phyloP scores from a whole-genome alignment of 2,797 vertebrate genomes.

The Ibycter americanus region DNA sequence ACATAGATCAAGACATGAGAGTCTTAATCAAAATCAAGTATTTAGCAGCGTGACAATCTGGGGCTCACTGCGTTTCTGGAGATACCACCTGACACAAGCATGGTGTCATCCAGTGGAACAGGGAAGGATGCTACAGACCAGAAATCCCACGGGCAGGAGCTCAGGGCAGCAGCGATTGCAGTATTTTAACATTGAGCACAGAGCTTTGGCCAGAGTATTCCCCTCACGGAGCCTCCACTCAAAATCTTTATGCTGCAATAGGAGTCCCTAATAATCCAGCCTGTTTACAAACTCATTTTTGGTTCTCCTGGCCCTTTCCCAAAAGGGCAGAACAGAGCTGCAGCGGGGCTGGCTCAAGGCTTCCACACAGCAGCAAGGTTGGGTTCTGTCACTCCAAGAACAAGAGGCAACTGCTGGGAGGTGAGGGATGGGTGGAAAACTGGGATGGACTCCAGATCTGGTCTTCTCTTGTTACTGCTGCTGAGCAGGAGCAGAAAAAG shows the following conservation, averaged over 20 bases:
- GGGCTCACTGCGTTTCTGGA: neutral
- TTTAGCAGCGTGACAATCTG: neutral
- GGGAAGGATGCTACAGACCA: neutral
- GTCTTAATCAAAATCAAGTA: neutral
- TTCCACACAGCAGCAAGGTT: neutral
- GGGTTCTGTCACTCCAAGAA: neutral
- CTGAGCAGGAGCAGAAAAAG: neutral
- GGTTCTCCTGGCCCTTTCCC: neutral
- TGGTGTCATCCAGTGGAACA: neutral
- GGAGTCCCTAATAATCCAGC: neutral
- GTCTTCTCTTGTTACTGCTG: neutral
- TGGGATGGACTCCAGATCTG: neutral
- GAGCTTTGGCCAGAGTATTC: neutral
- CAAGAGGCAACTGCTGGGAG: neutral
- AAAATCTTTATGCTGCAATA: fast-evolving
- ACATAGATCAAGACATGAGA: neutral
- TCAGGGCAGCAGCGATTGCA: neutral
- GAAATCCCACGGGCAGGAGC: neutral
- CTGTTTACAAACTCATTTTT: neutral
- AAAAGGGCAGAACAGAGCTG: neutral
- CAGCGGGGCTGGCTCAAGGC: neutral
- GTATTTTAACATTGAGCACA: neutral
- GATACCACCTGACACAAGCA: fast-evolving
- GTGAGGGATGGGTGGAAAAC: neutral
- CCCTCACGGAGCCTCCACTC: neutral